These are phyloP conservation scores for Ashinkailepas kermadecensis DNA, from an alignment of 2,888 invertebrate species.

Conservation along the genomic window DNA sequence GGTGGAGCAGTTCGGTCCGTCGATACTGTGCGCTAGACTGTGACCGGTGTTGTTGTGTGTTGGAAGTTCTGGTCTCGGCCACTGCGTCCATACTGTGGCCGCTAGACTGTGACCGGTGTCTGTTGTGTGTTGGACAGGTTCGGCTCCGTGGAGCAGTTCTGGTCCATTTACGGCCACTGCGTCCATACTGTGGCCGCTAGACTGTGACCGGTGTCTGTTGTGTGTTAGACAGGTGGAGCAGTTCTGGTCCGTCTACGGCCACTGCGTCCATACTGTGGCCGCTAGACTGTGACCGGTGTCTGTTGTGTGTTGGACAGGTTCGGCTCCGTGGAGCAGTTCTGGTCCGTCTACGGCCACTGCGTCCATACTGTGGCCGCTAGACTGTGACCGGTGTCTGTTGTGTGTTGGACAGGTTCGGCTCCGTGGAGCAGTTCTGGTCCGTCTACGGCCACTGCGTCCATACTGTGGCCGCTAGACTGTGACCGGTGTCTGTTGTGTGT, in stretches of 20 bases:
- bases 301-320: slow-evolving; percentile 45
- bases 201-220: slow-evolving; percentile 16
- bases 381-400: slow-evolving; percentile 16
- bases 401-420: slow-evolving; percentile 53
- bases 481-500: slow-evolving; percentile 8
- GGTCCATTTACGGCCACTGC: slow-evolving; percentile 89
- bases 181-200: too few species aligned
- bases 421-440: slow-evolving; percentile 97
- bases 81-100: too few species aligned
- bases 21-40: too few species aligned
- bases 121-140: slow-evolving; percentile 45
- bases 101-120: not conserved
- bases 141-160: slow-evolving; percentile 94
- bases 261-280: too few species aligned
- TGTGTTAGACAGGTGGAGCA: slow-evolving; percentile 66
- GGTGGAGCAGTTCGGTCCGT: slow-evolving; percentile 96
- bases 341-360: slow-evolving; percentile 89
- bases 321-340: slow-evolving; percentile 94
- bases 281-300: not conserved
- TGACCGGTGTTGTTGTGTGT: slow-evolving; percentile 12
- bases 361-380: too few species aligned
- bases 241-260: slow-evolving; percentile 94
- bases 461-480: too few species aligned
- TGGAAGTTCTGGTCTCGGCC: slow-evolving; percentile 85
- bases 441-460: slow-evolving; percentile 86